Evolutionary conservation across 2,113 vertebrate species (phyloP).

Genomic region (Caranx melampygus): DNA sequence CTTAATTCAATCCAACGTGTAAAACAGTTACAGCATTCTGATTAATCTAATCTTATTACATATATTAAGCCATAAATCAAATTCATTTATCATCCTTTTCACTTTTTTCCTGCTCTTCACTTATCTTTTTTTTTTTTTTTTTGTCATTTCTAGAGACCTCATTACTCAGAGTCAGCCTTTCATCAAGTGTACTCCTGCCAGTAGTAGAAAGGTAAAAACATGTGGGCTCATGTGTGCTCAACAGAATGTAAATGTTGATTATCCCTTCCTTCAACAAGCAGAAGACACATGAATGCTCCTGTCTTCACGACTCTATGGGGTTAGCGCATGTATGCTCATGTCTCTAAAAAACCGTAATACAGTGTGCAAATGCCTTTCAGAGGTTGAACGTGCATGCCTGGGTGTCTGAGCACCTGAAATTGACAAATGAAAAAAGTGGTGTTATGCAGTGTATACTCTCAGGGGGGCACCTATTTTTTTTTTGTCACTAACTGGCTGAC

Average conservation of each 20-base stretch:
- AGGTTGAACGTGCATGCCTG: not conserved
- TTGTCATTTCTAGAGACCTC: not conserved
- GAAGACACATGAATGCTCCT: conserved; percentile 40
- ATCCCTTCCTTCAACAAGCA: conserved; percentile 50
- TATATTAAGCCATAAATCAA: too few relatives aligned
- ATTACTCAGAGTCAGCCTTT: conserved; percentile 36
- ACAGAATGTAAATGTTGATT: conserved; percentile 46
- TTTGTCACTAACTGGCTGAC: not conserved
- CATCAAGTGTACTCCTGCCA: conserved; percentile 5
- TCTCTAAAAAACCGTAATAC: conserved; percentile 25
- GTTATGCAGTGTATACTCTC: not conserved
- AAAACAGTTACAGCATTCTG: too few relatives aligned
- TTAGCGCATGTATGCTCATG: conserved; percentile 49
- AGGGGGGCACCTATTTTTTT: not conserved
- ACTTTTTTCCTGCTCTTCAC: not conserved
- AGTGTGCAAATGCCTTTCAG: conserved; percentile 41
- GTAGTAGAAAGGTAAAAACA: conserved; percentile 24
- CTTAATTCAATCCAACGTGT: too few relatives aligned
- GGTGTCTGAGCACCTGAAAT: conserved; percentile 13
- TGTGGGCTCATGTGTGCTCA: conserved; percentile 37
- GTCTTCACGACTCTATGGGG: conserved; percentile 12
- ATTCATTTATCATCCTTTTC: not conserved
- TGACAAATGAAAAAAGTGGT: not conserved
- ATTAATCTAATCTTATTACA: too few relatives aligned
- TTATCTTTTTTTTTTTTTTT: conserved; percentile 13